A percentile compares a stretch with the other conserved stretches of the same genome.
Evolutionary conservation across 2,797 vertebrate genomes (phyloP).

Genomic region (Erithacus rubecula): DNA sequence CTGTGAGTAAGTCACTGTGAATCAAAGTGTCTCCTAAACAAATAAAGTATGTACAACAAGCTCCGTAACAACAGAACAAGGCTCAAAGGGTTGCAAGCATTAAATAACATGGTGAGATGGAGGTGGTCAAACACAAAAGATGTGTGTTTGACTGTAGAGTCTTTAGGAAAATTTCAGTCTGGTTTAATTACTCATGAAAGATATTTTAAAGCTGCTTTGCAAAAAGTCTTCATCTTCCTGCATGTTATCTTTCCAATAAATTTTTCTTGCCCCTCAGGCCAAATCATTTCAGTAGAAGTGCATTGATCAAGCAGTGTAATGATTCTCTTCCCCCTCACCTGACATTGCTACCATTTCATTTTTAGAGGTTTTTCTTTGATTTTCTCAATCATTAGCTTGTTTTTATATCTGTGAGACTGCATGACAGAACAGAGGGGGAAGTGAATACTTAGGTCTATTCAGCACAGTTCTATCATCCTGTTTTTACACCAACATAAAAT

Average conservation of each 20-base stretch:
- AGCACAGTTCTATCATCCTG: not conserved
- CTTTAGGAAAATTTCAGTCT: not conserved
- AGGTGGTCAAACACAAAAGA: not conserved
- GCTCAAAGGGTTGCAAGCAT: not conserved
- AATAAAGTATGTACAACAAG: not conserved
- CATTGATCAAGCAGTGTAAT: not conserved
- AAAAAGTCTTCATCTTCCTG: not conserved
- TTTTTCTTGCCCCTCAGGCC: not conserved
- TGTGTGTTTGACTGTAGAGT: not conserved
- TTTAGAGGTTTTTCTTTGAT: slow-evolving; percentile 21
- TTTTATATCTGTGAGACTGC: not conserved
- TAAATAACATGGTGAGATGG: not conserved
- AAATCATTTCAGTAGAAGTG: not conserved
- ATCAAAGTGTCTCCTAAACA: not conserved
- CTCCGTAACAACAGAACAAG: not conserved
- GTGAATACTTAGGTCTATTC: not conserved
- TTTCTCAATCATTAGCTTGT: not conserved
- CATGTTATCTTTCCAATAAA: slow-evolving; percentile 4
- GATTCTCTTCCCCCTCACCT: not conserved
- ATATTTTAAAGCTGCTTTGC: not conserved
- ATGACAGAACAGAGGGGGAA: not conserved
- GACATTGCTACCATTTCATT: slow-evolving; percentile 14
- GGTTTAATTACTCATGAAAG: not conserved
- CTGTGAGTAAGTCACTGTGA: not conserved
- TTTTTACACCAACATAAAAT: not conserved